Evolutionary conservation across 2,888 invertebrate species (phyloP).

Genomic region (Periphyllus acericola): DNA sequence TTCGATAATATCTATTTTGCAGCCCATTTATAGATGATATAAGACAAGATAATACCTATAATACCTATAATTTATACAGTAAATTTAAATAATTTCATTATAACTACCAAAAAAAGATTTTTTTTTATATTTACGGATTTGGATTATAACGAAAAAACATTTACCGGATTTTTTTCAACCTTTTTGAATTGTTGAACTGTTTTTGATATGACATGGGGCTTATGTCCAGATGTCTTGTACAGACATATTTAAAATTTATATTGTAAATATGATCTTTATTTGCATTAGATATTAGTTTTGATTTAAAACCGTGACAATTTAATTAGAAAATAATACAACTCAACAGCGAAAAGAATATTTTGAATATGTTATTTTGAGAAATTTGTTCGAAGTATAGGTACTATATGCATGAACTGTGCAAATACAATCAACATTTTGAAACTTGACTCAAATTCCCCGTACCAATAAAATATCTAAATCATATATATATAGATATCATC

Average conservation of each 20-base stretch:
- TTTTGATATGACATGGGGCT: slow-evolving; percentile 26
- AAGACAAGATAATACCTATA: no score
- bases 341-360: neutral
- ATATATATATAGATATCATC: no score
- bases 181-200: slow-evolving; percentile 37
- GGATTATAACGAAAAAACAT: neutral
- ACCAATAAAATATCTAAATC: no score
- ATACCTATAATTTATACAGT: no score
- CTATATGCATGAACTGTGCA: neutral
- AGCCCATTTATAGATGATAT: no score
- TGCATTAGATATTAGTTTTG: neutral
- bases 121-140: neutral
- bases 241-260: neutral
- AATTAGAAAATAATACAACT: neutral
- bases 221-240: neutral
- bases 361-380: neutral
- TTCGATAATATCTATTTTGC: no score
- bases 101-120: no score
- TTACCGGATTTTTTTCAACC: slow-evolving; percentile 2
- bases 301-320: neutral
- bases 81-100: no score
- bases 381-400: neutral
- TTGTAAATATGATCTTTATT: neutral
- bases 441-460: no score
- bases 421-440: neutral